Conservation (phyloP, 1,140 invertebrate genomes). For the Bombus sylvicola region DNA sequence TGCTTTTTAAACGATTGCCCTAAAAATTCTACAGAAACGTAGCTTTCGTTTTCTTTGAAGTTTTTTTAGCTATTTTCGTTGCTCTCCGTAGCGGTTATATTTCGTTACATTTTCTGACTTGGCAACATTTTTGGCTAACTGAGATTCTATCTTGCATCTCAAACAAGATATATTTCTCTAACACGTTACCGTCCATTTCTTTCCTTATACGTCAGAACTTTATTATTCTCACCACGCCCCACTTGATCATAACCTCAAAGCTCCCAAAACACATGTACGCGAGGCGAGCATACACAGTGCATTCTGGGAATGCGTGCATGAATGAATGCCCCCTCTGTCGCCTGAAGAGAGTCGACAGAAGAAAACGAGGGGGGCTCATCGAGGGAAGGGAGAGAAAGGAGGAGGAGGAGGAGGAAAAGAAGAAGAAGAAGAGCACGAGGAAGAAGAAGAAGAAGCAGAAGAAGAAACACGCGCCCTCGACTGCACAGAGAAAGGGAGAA, state of each 20-base stretch:
- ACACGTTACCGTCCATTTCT: too few species aligned
- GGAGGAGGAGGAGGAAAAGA: background rate
- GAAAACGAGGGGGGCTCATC: conserved; percentile 19
- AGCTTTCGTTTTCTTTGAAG: background rate
- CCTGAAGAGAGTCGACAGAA: conserved; percentile 40
- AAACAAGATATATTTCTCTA: too few species aligned
- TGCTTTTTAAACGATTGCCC: too few species aligned
- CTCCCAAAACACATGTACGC: conserved; percentile 24
- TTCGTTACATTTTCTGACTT: too few species aligned
- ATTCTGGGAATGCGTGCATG: conserved; percentile 78
- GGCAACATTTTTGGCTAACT: too few species aligned
- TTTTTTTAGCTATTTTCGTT: background rate
- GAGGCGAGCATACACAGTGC: conserved; percentile 32
- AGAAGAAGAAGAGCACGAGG: conserved; percentile 7
- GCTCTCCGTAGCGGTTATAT: too few species aligned
- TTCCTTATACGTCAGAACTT: background rate
- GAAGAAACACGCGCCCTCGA: conserved; percentile 7
- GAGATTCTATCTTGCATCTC: too few species aligned
- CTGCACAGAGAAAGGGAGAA: conserved; percentile 14
- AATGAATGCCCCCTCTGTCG: conserved; percentile 78
- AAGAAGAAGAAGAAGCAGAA: conserved; percentile 4
- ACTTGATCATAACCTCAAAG: background rate
- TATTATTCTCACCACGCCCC: background rate
- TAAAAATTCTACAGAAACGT: too few species aligned
- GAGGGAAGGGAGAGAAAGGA: background rate